phyloP scores from a whole-genome alignment of 2,797 vertebrate species.

The Enteromius paludinosus region DNA sequence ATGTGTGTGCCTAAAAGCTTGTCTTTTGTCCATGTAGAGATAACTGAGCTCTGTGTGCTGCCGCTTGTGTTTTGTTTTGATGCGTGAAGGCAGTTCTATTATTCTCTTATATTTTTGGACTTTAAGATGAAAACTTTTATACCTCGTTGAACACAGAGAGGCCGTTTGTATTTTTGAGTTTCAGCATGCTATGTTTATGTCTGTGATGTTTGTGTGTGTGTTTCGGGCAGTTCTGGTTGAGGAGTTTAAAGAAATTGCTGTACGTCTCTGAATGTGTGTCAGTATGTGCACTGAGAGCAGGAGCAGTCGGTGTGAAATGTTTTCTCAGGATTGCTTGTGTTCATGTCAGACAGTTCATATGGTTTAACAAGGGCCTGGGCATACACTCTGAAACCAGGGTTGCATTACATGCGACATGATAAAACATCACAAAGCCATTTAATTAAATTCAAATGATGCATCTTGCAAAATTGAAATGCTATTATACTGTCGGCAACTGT shows the following conservation, averaged over 20 bases:
- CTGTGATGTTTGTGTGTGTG: neutral
- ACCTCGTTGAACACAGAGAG: neutral
- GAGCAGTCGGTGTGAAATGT: conserved; percentile 51
- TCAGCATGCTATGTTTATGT: neutral
- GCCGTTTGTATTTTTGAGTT: neutral
- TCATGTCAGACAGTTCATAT: conserved; percentile 41
- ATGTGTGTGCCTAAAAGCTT: conserved; percentile 28
- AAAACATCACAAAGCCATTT: neutral
- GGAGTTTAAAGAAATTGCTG: conserved; percentile 3
- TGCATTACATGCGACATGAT: neutral
- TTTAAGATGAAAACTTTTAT: neutral
- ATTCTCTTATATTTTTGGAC: conserved; percentile 1
- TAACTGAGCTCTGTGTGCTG: neutral
- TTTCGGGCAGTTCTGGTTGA: conserved; percentile 22
- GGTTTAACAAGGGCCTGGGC: neutral
- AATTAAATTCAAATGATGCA: neutral
- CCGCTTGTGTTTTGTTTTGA: conserved; percentile 1
- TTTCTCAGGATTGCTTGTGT: conserved; percentile 56
- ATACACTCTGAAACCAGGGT: neutral
- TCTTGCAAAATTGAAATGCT: neutral
- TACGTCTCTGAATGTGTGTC: neutral
- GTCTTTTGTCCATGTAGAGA: conserved; percentile 16
- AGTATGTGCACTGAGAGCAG: conserved; percentile 25
- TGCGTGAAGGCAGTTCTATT: neutral
- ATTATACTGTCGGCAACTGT: neutral